These are phyloP conservation scores for Harpagoxenus sublaevis DNA, from an alignment of 2,888 invertebrate species.

Conservation along the genomic window DNA sequence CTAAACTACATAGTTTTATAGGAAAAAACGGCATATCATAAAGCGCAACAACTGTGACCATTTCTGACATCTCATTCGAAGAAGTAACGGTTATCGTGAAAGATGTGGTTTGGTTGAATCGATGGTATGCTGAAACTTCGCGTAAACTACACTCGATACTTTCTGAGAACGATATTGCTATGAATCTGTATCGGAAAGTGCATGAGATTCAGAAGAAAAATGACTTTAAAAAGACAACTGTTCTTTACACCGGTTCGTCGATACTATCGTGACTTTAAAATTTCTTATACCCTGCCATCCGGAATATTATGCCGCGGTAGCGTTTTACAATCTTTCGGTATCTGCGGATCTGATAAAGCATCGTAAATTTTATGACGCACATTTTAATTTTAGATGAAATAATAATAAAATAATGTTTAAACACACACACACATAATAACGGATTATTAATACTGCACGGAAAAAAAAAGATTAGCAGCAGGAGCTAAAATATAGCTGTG, in stretches of 20 bases:
- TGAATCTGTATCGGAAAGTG: conserved; percentile 42
- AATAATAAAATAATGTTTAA: background rate
- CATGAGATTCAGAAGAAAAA: conserved; percentile 28
- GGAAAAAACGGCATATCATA: background rate
- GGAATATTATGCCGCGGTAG: background rate
- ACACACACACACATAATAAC: background rate
- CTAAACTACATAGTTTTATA: background rate
- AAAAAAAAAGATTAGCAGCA: no score
- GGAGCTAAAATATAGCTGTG: no score
- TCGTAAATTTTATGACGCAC: background rate
- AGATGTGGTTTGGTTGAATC: conserved; percentile 30
- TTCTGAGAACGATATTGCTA: conserved; percentile 31
- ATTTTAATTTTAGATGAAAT: background rate
- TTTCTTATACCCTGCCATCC: background rate
- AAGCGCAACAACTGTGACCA: background rate
- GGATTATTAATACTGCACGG: background rate
- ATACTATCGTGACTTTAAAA: conserved; percentile 9
- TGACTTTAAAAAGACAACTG: conserved; percentile 37
- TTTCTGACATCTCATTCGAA: background rate
- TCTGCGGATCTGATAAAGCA: background rate
- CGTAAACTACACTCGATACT: conserved; percentile 43
- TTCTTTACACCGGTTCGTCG: conserved; percentile 8
- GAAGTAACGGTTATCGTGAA: conserved; percentile 26
- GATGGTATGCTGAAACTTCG: conserved; percentile 35
- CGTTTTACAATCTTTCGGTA: background rate